Evolutionary conservation across 2,888 invertebrate species (phyloP), one percentile per base, ranked within the genome.

Genomic region (Choreutis nemorana): DNA sequence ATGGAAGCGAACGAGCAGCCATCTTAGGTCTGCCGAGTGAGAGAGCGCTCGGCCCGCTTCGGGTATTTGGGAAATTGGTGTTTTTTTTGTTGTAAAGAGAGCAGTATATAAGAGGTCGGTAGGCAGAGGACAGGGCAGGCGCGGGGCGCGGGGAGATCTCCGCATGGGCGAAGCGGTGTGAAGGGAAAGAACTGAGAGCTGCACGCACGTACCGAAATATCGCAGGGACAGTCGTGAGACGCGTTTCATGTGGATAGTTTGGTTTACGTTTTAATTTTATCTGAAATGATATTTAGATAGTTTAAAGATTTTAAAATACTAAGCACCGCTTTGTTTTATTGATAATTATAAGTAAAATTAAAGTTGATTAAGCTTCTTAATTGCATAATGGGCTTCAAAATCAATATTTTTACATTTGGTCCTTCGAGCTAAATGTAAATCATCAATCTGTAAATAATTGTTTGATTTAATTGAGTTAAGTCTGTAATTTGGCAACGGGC

Each of bases 31-130:
- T 55, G 70, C 63, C 64, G 64, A 66, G 73, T 67, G 75, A 67
- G 77, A 66, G 66, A 65, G 66, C 66, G 55, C 44, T 56, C 58
- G 63, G 65, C 56, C 68, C 67, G 68, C 67, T 64, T 59, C 64
- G 73, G 71, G 73, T 70, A 72, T 73, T 75, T 77, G 71, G 75
- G 73, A 73, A 77, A 75, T 73, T 73, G 72, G 72, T 75, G 71
- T 72, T 75, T 77, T 60, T 77, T 75, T 68, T 77, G 70, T 72
- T 73, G 67, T 73, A 72, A 75, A 78, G 73, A 75, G 73, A 73
- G 73, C 73, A 75, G 71, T 78, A 72, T 75, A 73, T 72, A 73
- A 71, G 72, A 73, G 73, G 71, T 68, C 64, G 71, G 71, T 68
- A 64, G 71, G 67, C 64, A 65, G 66, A 62, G 66, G 64, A 65